phyloP scores from a whole-genome alignment of 2,888 invertebrate species.

The Drosophila percnosoma region DNA sequence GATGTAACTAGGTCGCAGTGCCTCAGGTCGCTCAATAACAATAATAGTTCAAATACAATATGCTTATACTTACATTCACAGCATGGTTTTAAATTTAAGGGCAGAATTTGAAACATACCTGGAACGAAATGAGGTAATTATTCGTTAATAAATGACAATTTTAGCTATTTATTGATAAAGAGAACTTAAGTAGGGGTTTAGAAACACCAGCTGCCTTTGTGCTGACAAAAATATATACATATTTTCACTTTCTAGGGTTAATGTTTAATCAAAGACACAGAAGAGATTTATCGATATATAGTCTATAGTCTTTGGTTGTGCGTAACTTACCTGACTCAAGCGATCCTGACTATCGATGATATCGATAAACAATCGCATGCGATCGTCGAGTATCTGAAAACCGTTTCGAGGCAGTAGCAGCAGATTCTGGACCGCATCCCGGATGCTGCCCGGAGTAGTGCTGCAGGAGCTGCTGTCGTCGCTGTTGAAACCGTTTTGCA shows the following conservation, averaged over 20 bases:
- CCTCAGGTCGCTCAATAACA: background rate
- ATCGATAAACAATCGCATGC: slow-evolving; percentile 91
- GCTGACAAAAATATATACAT: background rate
- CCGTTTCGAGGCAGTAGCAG: slow-evolving; percentile 90
- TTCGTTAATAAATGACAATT: background rate
- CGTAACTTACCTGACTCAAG: slow-evolving; percentile 90
- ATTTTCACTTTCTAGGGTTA: no score
- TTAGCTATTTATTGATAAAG: no score
- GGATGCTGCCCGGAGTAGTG: slow-evolving; percentile 88
- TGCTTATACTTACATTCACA: slow-evolving; percentile 42
- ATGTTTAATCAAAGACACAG: background rate
- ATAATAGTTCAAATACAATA: background rate
- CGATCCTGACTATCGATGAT: slow-evolving; percentile 93
- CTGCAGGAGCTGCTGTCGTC: slow-evolving; percentile 84
- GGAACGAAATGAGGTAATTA: slow-evolving; percentile 23
- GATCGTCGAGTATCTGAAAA: slow-evolving; percentile 91
- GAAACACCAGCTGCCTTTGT: slow-evolving; percentile 45
- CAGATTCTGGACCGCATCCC: slow-evolving; percentile 89
- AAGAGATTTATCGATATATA: background rate
- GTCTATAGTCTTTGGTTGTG: background rate
- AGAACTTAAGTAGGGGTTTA: background rate
- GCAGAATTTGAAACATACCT: slow-evolving; percentile 48
- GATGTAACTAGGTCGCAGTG: background rate
- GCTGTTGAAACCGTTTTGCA: slow-evolving; percentile 71
- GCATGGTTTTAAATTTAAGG: no score